Conservation (phyloP, 2,113 vertebrate species). For the Aegithalos caudatus region DNA sequence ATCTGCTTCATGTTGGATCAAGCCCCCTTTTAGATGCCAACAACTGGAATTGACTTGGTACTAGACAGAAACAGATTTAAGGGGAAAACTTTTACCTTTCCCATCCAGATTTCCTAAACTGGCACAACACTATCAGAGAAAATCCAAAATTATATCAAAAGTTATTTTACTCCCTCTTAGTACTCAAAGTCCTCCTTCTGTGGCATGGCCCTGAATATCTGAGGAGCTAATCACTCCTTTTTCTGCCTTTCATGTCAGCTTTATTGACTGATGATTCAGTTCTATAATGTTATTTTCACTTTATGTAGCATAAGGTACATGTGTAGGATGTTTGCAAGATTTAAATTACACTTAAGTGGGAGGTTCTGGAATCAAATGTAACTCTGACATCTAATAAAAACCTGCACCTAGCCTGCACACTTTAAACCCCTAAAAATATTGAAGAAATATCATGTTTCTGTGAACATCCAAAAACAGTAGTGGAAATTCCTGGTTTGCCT, state of each 20-base stretch:
- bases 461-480: not conserved
- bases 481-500: not conserved
- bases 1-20: not conserved
- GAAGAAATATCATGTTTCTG: not conserved
- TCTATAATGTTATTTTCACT: conserved; percentile 41
- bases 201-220: not conserved
- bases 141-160: not conserved
- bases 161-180: not conserved
- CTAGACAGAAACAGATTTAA: not conserved
- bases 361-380: conserved; percentile 47
- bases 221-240: not conserved
- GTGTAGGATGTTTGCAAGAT: conserved; percentile 51
- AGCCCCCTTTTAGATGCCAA: not conserved
- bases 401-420: not conserved
- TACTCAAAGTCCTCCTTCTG: not conserved
- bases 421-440: not conserved
- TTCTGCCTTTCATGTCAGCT: conserved; percentile 3
- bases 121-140: not conserved
- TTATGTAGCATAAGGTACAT: conserved; percentile 31
- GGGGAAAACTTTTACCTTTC: not conserved
- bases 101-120: not conserved
- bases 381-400: conserved; percentile 43
- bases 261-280: conserved; percentile 51
- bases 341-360: conserved; percentile 57
- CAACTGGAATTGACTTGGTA: not conserved